Percentiles rank a stretch among this genome's conserved stretches.
Evolutionary conservation across 1,140 invertebrate genomes (phyloP).

Genomic region (Cepaea nemoralis): DNA sequence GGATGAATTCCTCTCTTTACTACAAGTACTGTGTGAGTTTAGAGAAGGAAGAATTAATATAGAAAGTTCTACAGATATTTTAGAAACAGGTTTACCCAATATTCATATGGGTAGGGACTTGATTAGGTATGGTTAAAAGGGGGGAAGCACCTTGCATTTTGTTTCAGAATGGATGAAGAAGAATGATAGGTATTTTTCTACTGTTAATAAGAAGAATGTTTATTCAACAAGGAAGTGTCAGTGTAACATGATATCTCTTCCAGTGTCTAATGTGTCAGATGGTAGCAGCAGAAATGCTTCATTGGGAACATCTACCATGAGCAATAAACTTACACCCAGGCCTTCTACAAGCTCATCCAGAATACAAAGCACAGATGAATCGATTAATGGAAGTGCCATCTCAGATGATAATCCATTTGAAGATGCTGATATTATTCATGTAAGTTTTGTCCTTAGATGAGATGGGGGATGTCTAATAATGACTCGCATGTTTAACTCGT

Average conservation of each 20-base stretch:
- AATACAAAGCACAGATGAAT: neutral
- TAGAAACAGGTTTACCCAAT: too few species aligned
- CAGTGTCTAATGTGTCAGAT: neutral
- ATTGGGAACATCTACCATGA: neutral
- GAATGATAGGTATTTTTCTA: neutral
- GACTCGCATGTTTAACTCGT: neutral
- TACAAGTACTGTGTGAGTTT: too few species aligned
- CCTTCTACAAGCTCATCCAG: neutral
- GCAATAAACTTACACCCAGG: neutral
- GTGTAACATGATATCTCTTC: too few species aligned
- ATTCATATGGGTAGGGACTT: too few species aligned
- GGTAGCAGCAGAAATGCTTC: neutral
- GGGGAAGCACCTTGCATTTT: neutral
- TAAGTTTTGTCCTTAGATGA: conserved; percentile 23
- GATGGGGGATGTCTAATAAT: neutral
- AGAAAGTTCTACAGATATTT: too few species aligned
- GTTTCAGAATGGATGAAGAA: neutral
- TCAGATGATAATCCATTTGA: neutral
- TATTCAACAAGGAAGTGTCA: too few species aligned
- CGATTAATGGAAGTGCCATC: neutral
- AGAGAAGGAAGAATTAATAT: too few species aligned
- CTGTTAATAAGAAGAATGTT: neutral
- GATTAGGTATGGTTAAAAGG: neutral
- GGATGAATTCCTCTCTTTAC: too few species aligned
- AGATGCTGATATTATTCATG: conserved; percentile 25